Percentiles rank a stretch among this genome's conserved stretches.
These are phyloP conservation scores for Darevskia mixta DNA, from an alignment of 2,797 vertebrate species.

Conservation along the genomic window DNA sequence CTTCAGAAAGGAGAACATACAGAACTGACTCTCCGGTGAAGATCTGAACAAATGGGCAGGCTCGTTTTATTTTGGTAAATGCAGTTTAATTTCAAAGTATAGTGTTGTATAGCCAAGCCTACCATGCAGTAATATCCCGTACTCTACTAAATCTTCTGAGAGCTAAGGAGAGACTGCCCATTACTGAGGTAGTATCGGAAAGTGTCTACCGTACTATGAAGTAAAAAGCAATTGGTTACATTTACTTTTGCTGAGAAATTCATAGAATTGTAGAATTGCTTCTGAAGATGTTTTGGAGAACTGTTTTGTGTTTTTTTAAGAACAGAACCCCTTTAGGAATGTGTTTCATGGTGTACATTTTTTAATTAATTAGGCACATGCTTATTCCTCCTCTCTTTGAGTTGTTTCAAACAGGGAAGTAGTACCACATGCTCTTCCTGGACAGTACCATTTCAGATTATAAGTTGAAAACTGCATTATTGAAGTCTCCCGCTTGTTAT, in stretches of 20 bases:
- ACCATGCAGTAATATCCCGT: too few species aligned
- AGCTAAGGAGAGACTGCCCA: neutral
- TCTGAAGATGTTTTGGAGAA: neutral
- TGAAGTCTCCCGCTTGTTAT: neutral
- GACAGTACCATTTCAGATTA: neutral
- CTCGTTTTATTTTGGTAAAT: neutral
- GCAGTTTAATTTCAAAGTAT: neutral
- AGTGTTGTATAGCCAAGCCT: neutral
- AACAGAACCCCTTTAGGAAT: neutral
- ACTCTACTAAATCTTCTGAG: slow-evolving; percentile 18
- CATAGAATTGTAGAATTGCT: neutral
- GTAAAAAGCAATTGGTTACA: neutral
- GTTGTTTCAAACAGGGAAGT: neutral
- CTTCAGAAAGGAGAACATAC: neutral
- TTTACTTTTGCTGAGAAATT: neutral
- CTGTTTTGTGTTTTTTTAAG: neutral
- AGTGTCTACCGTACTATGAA: neutral
- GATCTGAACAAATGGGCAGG: neutral
- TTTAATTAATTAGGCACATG: neutral
- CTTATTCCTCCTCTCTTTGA: too few species aligned
- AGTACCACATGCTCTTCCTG: neutral
- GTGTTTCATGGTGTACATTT: neutral
- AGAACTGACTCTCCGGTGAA: neutral
- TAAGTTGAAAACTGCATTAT: neutral
- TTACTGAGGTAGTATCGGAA: neutral